Evolutionary conservation across 2,113 vertebrate genomes (phyloP), one percentile per base, ranked within the genome.

Genomic region (Austrofundulus limnaeus): DNA sequence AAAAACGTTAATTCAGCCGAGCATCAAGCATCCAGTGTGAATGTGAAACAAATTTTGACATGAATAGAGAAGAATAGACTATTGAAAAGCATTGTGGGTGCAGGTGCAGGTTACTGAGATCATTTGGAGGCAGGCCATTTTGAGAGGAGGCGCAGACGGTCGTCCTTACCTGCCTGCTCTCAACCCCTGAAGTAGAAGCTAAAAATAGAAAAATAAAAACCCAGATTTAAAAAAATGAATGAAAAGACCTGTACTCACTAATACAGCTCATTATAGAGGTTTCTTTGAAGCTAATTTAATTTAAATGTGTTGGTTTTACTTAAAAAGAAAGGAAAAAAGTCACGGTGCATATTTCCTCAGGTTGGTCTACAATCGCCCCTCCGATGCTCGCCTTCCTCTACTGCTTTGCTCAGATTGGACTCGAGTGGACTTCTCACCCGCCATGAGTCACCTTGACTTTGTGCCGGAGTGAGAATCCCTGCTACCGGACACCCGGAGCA

Each of bases 341-440:
- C n/a, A n/a, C n/a, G n/a, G n/a, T n/a, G n/a, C n/a, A n/a, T 55
- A 17, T 55, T 72, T 55, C 53, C 1, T 11, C 86, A 93, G 92
- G 91, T 25, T 92, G 89, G 90, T 89, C 75, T 8, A 87, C 79
- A 13, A 19, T 87, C 1, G 75, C 81, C 1, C 75, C 86, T 13
- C 85, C 90, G 4, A 88, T 91, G 86, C 59, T 93, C 17, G 87
- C 82, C 12, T 93, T 91, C 72, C 89, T 93, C 31, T 93, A 93
- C 82, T 92, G 91, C 78, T 93, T 91, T 41, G 92, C 92, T 38
- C 92, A 93, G 70, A 77, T 93, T 23, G 92, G 92, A 56, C 82
- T 93, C 5, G 89, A 93, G 58, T 70, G 87, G 87, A 85, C 89
- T 24, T 59, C 80, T 47, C 83, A 59, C 70, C 80, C 85, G 14